These are phyloP conservation scores for Anguilla anguilla DNA, from an alignment of 2,797 vertebrate species.

Conservation along the genomic window DNA sequence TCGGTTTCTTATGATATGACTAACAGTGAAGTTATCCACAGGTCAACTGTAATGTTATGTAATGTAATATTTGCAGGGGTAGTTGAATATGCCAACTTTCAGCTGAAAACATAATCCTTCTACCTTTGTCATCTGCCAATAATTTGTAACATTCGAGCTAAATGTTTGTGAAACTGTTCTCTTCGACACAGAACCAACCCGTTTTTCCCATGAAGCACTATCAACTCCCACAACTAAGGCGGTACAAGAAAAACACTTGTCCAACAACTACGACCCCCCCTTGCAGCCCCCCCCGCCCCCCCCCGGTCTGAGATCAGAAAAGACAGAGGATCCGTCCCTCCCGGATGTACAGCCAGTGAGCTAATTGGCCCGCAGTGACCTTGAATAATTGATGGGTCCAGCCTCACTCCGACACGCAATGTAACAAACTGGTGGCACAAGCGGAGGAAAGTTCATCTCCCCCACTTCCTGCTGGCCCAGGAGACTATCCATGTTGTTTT, in stretches of 20 bases:
- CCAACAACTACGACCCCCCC: not conserved
- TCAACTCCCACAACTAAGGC: not conserved
- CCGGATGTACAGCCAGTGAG: conserved; percentile 48
- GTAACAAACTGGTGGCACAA: not conserved
- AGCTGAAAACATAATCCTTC: not conserved
- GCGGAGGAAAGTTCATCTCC: not conserved
- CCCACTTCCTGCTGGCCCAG: not conserved
- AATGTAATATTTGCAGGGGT: not conserved
- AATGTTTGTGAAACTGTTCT: not conserved
- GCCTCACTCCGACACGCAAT: conserved; percentile 33
- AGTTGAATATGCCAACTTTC: not conserved
- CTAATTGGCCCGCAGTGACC: conserved; percentile 54
- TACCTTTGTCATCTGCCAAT: not conserved
- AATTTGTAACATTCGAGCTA: not conserved
- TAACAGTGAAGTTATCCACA: not conserved
- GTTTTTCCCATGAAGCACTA: not conserved
- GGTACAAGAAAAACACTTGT: not conserved
- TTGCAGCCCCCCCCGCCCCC: too few relatives aligned
- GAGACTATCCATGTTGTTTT: not conserved
- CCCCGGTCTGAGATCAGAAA: conserved; percentile 8
- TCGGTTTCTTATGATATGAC: not conserved
- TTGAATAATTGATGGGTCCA: conserved; percentile 57
- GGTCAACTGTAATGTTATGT: not conserved
- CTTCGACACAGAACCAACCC: not conserved
- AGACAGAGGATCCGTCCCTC: conserved; percentile 39